Conservation (phyloP, 2,113 vertebrate genomes). For the Crotalus viridis region DNA sequence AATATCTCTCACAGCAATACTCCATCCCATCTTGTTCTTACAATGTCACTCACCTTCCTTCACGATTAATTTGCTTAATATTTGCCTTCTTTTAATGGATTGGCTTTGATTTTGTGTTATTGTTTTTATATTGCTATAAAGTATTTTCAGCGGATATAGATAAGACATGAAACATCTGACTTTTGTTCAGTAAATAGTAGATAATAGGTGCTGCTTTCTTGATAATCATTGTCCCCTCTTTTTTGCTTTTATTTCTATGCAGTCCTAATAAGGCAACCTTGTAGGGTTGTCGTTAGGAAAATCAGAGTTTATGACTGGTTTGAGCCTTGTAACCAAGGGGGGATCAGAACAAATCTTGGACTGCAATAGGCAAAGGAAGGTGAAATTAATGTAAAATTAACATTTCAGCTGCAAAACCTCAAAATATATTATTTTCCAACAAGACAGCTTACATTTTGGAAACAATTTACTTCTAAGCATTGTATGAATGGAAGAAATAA, state of each 20-base stretch:
- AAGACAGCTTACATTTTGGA: neutral
- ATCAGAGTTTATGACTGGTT: neutral
- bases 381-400: neutral
- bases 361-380: neutral
- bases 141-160: neutral
- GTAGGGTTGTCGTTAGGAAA: neutral
- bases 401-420: neutral
- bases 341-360: neutral
- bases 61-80: neutral
- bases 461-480: neutral
- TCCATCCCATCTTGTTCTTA: neutral
- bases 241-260: neutral
- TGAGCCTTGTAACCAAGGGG: neutral
- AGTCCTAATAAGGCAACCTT: neutral
- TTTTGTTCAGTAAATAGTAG: neutral
- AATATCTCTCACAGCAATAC: neutral
- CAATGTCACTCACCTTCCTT: neutral
- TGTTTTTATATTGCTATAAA: neutral
- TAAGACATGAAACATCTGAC: neutral
- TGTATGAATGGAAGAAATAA: neutral
- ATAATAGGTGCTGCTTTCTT: neutral
- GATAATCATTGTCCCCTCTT: neutral
- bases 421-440: neutral
- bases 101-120: neutral
- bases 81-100: neutral